Evolutionary conservation across 1,140 invertebrate species (phyloP).

Genomic region (Drosophila parvula): DNA sequence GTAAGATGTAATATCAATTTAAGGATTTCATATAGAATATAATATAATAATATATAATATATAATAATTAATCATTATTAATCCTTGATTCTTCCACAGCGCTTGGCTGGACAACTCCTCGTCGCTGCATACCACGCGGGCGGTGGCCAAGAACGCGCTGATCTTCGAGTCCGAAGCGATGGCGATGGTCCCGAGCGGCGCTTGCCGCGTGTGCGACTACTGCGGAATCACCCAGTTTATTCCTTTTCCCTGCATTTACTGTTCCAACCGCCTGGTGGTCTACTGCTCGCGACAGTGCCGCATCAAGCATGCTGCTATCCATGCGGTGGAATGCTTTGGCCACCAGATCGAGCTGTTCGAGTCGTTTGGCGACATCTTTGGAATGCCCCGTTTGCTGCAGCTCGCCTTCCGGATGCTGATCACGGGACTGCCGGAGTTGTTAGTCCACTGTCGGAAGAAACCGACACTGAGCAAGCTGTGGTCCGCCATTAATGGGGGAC

Average conservation of each 20-base stretch:
- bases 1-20: conserved; percentile 37
- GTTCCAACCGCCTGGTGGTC: conserved; percentile 68
- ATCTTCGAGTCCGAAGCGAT: conserved; percentile 63
- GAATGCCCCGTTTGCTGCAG: conserved; percentile 62
- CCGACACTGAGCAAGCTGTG: conserved; percentile 66
- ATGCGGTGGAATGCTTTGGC: conserved; percentile 64
- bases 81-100: conserved; percentile 6
- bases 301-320: conserved; percentile 64
- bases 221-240: conserved; percentile 68
- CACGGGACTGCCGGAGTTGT: conserved; percentile 60
- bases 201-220: conserved; percentile 64
- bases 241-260: conserved; percentile 72
- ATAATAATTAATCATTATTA: background rate
- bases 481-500: conserved; percentile 60
- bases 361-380: conserved; percentile 59
- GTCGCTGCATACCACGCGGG: conserved; percentile 52
- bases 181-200: conserved; percentile 65
- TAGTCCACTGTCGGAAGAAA: conserved; percentile 65
- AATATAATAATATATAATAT: too few species aligned
- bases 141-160: conserved; percentile 54
- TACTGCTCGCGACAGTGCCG: conserved; percentile 70
- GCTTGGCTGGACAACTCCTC: conserved; percentile 65
- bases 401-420: conserved; percentile 65
- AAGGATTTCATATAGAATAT: background rate
- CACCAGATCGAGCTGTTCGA: conserved; percentile 71